phyloP scores from a whole-genome alignment of 2,888 invertebrate species.

The Pollenia angustigena region DNA sequence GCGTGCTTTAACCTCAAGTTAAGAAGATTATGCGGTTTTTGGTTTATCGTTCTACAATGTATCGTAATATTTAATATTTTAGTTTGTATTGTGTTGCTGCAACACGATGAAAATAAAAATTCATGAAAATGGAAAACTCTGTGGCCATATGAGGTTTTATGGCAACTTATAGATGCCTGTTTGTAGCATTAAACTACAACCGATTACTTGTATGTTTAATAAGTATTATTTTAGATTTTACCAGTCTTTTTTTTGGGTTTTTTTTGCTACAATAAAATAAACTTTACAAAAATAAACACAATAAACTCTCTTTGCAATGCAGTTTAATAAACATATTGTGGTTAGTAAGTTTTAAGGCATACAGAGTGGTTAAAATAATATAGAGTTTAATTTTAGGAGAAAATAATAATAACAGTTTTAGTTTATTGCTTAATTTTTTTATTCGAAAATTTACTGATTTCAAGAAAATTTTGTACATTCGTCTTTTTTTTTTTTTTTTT shows the following conservation, averaged over 20 bases:
- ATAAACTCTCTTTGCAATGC: slow-evolving; percentile 25
- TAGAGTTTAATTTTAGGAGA: too few species aligned
- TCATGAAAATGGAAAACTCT: slow-evolving; percentile 43
- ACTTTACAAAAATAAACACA: slow-evolving; percentile 30
- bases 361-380: not conserved
- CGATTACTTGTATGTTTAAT: slow-evolving; percentile 53
- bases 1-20: slow-evolving; percentile 71
- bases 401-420: too few species aligned
- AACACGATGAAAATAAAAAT: slow-evolving; percentile 12
- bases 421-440: too few species aligned
- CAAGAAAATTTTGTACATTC: not conserved
- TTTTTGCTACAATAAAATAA: slow-evolving; percentile 6
- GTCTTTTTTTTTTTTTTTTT: not conserved
- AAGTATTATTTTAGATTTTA: slow-evolving; percentile 52
- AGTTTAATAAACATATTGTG: slow-evolving; percentile 67
- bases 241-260: not conserved
- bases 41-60: slow-evolving; percentile 59
- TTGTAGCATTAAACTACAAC: slow-evolving; percentile 37
- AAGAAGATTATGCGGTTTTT: slow-evolving; percentile 73
- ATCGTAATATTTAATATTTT: slow-evolving; percentile 40
- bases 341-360: slow-evolving; percentile 14
- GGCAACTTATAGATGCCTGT: slow-evolving; percentile 19
- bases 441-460: too few species aligned
- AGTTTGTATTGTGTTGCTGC: slow-evolving; percentile 7
- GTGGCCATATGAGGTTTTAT: slow-evolving; percentile 57